phyloP scores from a whole-genome alignment of 2,888 invertebrate genomes.

The Tetranychus piercei region DNA sequence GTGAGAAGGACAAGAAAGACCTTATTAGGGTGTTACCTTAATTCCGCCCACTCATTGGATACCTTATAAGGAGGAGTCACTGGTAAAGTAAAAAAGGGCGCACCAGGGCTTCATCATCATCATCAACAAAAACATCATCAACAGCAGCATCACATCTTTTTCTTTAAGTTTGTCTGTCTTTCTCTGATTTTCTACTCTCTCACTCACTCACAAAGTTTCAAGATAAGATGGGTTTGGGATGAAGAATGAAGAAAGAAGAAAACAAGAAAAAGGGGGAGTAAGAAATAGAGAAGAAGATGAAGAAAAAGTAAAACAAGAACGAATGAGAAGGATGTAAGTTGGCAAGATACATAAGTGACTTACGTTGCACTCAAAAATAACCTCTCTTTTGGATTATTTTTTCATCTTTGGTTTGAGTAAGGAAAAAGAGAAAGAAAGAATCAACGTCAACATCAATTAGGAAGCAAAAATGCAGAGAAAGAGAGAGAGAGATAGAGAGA shows the following conservation, averaged over 20 bases:
- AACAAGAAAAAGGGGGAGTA: neutral
- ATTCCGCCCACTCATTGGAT: neutral
- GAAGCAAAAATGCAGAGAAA: neutral
- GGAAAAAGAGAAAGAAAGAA: neutral
- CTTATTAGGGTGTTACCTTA: neutral
- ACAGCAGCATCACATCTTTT: neutral
- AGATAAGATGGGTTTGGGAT: neutral
- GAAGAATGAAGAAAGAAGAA: neutral
- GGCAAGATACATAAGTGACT: neutral
- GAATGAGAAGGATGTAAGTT: constrained; percentile 1
- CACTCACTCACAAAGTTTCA: neutral
- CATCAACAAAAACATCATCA: neutral
- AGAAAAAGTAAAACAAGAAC: neutral
- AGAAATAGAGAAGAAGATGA: neutral
- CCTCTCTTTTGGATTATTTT: neutral
- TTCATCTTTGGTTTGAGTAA: neutral
- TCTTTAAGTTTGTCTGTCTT: neutral
- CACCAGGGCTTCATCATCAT: constrained; percentile 1
- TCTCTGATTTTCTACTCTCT: constrained; percentile 4
- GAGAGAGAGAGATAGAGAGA: constrained; percentile 4
- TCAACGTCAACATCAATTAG: constrained; percentile 3
- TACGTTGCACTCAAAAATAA: constrained; percentile 1
- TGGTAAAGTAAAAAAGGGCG: neutral
- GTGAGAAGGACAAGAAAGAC: neutral
- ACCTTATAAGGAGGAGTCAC: constrained; percentile 1